phyloP scores from a whole-genome alignment of 92 coral and sea anemone species.

The Scolanthus callimorphus region DNA sequence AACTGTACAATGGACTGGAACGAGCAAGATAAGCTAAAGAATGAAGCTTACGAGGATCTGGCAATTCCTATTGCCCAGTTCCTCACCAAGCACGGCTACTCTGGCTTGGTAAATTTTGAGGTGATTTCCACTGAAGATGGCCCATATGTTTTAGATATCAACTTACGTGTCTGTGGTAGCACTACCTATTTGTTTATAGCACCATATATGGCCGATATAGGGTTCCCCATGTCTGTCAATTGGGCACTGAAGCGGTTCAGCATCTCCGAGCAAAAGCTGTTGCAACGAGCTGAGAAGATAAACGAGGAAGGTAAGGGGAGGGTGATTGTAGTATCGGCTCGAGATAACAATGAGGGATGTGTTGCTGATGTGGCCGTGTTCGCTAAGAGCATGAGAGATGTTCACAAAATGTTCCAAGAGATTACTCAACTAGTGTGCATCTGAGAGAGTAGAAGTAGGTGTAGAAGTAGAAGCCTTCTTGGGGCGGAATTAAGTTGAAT shows the following conservation, averaged over 20 bases:
- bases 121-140: slow-evolving; percentile 18
- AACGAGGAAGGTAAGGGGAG: background rate
- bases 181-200: slow-evolving; percentile 38
- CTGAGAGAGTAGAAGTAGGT: too few relatives aligned
- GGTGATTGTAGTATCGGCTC: slow-evolving; percentile 5
- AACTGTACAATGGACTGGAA: slow-evolving; percentile 23
- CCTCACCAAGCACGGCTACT: slow-evolving; percentile 32
- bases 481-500: too few relatives aligned
- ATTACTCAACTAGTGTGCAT: too few relatives aligned
- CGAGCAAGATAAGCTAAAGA: slow-evolving; percentile 19
- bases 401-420: too few relatives aligned
- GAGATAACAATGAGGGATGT: slow-evolving; percentile 12
- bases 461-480: too few relatives aligned
- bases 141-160: slow-evolving; percentile 28
- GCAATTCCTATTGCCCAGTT: slow-evolving; percentile 26
- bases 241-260: slow-evolving; percentile 6
- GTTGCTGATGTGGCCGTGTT: slow-evolving; percentile 22
- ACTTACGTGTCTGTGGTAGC: slow-evolving; percentile 46
- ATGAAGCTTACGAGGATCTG: slow-evolving; percentile 29
- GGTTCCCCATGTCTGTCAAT: background rate
- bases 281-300: slow-evolving; percentile 1
- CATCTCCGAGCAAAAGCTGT: slow-evolving; percentile 11
- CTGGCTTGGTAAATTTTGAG: slow-evolving; percentile 45
- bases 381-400: too few relatives aligned
- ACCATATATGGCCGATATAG: slow-evolving; percentile 28